Evolutionary conservation across 1,140 invertebrate genomes (phyloP).

Genomic region (Thrips palmi): DNA sequence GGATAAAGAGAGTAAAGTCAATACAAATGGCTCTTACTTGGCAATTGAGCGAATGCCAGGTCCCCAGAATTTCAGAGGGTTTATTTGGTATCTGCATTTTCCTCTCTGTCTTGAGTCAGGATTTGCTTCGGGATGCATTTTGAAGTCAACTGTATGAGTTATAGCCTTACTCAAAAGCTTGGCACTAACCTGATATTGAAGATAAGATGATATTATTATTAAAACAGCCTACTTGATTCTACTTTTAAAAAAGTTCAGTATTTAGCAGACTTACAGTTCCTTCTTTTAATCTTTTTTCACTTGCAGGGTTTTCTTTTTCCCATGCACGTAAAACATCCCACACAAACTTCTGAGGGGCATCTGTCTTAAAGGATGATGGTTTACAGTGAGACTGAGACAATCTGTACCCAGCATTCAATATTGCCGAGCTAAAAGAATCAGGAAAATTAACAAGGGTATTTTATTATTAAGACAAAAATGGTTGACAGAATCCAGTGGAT

Average conservation of each 20-base stretch:
- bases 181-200: too few species aligned
- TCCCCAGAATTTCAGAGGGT: constrained; percentile 76
- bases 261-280: constrained; percentile 8
- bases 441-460: constrained; percentile 12
- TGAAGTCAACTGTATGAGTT: constrained; percentile 33
- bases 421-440: constrained; percentile 56
- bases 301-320: constrained; percentile 47
- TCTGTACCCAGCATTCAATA: constrained; percentile 81
- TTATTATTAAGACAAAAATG: constrained; percentile 15
- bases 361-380: constrained; percentile 80
- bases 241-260: constrained; percentile 6
- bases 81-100: constrained; percentile 65
- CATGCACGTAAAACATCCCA: constrained; percentile 88
- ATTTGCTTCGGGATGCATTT: constrained; percentile 51
- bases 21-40: constrained; percentile 38
- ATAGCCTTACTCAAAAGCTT: constrained; percentile 35
- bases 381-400: constrained; percentile 85
- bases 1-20: too few species aligned
- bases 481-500: constrained; percentile 4
- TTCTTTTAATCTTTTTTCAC: constrained; percentile 18
- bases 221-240: constrained; percentile 20
- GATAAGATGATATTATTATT: constrained; percentile 31
- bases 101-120: constrained; percentile 55
- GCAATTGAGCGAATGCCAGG: constrained; percentile 55
- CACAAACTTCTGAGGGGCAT: constrained; percentile 67